Evolutionary conservation across 2,113 vertebrate genomes (phyloP).

Genomic region (Suncus etruscus): DNA sequence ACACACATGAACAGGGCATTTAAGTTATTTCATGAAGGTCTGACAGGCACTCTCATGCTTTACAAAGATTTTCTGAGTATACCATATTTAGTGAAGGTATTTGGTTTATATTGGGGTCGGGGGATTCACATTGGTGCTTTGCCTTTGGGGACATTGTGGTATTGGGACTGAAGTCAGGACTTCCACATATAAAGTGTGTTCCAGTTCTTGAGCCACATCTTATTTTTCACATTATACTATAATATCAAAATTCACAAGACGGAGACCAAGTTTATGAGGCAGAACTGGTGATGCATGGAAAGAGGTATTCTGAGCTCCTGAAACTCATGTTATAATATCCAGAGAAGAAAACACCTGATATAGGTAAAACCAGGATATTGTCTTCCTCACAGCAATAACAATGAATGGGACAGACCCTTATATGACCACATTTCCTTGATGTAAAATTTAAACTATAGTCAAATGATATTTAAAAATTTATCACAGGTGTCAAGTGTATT

Average conservation of each 20-base stretch:
- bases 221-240: not conserved
- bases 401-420: not conserved
- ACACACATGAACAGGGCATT: not conserved
- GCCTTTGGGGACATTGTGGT: no score
- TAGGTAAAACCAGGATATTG: not conserved
- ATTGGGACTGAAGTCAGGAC: no score
- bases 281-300: not conserved
- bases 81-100: not conserved
- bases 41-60: not conserved
- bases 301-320: not conserved
- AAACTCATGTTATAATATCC: not conserved
- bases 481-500: not conserved
- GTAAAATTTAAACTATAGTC: not conserved
- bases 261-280: constrained; percentile 1
- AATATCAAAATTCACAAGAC: not conserved
- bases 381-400: not conserved
- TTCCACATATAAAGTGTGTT: no score
- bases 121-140: no score
- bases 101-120: no score
- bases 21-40: not conserved
- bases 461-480: constrained; percentile 26
- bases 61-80: constrained; percentile 1
- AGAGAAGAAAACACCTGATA: not conserved
- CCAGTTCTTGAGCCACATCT: not conserved
- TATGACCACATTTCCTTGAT: not conserved